Evolutionary conservation across 2,113 vertebrate species (phyloP).

Genomic region (Hippocampus mohnikei): DNA sequence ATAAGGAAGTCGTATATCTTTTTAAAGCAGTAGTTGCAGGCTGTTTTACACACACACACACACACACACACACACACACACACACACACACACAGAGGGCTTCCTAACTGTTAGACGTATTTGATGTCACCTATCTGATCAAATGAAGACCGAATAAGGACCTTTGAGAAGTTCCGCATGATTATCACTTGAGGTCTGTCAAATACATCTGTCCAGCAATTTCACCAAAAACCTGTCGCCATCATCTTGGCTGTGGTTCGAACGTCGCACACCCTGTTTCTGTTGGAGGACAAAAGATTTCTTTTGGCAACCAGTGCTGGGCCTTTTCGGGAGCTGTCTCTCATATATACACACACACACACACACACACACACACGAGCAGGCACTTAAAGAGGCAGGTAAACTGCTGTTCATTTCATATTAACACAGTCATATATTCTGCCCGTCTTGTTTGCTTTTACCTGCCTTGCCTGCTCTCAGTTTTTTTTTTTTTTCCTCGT

Average conservation of each 20-base stretch:
- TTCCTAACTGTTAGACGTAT: too few relatives aligned
- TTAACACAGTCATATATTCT: slow-evolving; percentile 59
- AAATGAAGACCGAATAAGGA: not conserved
- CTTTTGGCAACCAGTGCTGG: slow-evolving; percentile 39
- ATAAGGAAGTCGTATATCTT: not conserved
- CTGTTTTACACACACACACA: too few relatives aligned
- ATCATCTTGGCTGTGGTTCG: slow-evolving; percentile 40
- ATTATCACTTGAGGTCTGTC: not conserved
- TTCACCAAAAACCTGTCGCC: slow-evolving; percentile 35
- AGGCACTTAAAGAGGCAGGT: slow-evolving; percentile 62
- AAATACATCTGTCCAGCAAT: slow-evolving; percentile 12
- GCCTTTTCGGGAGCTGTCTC: slow-evolving; percentile 38
- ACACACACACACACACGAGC: not conserved
- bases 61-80: too few relatives aligned
- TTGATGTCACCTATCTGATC: not conserved
- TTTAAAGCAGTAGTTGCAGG: not conserved
- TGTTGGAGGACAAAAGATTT: slow-evolving; percentile 49
- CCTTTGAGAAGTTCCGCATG: not conserved
- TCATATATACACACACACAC: not conserved
- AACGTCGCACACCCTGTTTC: slow-evolving; percentile 53
- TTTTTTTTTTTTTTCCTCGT: slow-evolving; percentile 36
- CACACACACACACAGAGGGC: too few relatives aligned
- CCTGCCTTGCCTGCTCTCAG: slow-evolving; percentile 14
- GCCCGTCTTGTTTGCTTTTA: slow-evolving; percentile 30
- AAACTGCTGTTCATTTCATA: slow-evolving; percentile 51